Conservation (phyloP, 1,140 invertebrate genomes). For the Trinorchestia longiramus region DNA sequence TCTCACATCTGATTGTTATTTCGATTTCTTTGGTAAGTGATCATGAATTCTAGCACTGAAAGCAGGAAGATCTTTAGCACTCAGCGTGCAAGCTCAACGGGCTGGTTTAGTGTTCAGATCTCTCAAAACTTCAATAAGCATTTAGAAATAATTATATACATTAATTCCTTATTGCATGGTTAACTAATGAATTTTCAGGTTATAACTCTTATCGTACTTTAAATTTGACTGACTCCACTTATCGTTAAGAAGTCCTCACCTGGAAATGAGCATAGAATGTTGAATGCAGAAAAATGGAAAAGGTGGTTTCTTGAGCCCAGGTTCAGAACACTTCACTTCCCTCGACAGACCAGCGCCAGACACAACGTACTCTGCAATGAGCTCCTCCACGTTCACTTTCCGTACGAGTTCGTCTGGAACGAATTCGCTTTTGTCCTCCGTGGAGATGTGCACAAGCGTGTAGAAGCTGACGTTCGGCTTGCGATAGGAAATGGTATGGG, state of each 20-base stretch:
- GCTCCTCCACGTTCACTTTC: constrained; percentile 21
- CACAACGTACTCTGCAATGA: neutral
- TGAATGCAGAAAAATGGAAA: neutral
- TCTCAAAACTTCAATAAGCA: too few species aligned
- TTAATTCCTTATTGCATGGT: too few species aligned
- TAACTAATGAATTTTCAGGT: neutral
- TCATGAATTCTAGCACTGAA: neutral
- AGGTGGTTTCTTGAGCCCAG: neutral
- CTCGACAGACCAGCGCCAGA: neutral
- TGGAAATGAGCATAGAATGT: neutral
- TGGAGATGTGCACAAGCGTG: neutral
- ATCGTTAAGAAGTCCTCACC: neutral
- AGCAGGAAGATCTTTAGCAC: too few species aligned
- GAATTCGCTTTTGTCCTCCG: neutral
- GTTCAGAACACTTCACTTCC: neutral
- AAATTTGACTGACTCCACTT: neutral
- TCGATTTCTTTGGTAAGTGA: neutral
- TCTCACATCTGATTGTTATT: neutral
- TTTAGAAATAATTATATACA: too few species aligned
- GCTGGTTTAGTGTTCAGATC: too few species aligned
- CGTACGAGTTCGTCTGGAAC: neutral
- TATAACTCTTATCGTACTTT: neutral
- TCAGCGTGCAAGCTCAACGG: too few species aligned
- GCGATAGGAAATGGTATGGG: neutral
- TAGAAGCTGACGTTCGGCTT: constrained; percentile 3